Evolutionary conservation across 2,888 invertebrate genomes (phyloP).

Genomic region (Tenthredo amoena): DNA sequence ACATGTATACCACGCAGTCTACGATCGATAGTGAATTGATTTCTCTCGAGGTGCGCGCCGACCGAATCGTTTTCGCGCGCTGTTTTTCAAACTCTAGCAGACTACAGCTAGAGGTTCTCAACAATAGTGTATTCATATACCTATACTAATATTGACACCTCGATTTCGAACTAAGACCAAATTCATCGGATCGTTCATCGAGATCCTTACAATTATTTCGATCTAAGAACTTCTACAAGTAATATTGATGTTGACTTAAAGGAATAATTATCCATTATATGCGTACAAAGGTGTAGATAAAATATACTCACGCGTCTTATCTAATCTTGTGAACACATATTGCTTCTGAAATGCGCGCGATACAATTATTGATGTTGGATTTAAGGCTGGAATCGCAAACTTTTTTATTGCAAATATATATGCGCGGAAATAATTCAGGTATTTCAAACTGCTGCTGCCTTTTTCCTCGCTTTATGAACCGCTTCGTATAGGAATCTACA

Average conservation of each 20-base stretch:
- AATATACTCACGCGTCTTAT: constrained; percentile 29
- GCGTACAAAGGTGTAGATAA: constrained; percentile 42
- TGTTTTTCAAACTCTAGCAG: constrained; percentile 67
- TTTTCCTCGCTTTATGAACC: not conserved
- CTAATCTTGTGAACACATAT: constrained; percentile 51
- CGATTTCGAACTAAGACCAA: not conserved
- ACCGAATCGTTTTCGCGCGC: constrained; percentile 66
- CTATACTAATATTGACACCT: not conserved
- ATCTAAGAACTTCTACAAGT: not conserved
- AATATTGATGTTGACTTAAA: not conserved
- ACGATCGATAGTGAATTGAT: constrained; percentile 51
- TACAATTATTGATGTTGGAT: constrained; percentile 20
- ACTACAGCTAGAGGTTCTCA: constrained; percentile 56
- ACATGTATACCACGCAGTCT: constrained; percentile 43
- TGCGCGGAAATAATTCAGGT: not conserved
- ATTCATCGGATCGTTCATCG: not conserved
- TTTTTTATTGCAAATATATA: not conserved
- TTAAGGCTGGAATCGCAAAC: not conserved
- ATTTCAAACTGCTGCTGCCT: not conserved
- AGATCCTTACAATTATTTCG: not conserved
- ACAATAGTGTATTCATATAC: not conserved
- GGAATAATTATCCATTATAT: not conserved
- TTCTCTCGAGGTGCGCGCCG: constrained; percentile 19
- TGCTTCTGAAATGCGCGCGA: constrained; percentile 37
- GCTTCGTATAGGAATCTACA: not conserved